Evolutionary conservation across 2,113 vertebrate species (phyloP), one percentile per base, ranked within the genome.

Genomic region (Panurus biarmicus): DNA sequence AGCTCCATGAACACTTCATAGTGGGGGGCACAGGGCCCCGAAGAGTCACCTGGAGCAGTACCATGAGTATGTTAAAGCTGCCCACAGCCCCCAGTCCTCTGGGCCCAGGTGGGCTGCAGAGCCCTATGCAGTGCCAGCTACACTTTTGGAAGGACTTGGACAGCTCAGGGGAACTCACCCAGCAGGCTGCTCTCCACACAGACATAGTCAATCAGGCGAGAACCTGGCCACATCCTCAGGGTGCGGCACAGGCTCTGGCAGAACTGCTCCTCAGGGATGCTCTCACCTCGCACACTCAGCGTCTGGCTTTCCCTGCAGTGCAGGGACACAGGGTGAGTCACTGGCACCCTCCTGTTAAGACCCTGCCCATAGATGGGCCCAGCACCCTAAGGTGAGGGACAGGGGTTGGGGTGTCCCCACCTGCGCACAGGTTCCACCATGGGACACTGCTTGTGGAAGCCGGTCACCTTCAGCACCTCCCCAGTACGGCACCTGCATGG

Each of bases 1-100:
- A 99, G 97, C 94, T 99, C 98, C 65, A 99, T 21, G 23, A 99
- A 99, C 75, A 99, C 98, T 92, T 99, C 98, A 19, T 99, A 99
- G 95, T 99, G 99, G 23, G 98, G 99, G 38, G 99, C 99, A 0
- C 98, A 98, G 53, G 97, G 97, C 7, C 98, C 98, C 0, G 96
- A 98, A 6, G 96, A 96, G 74, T 98, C 97, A 18, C 98, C 99
- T 99, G 93, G 6, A 61, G 77, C 26, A 31, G 76, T 8, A 67
- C 9, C 50, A 2, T 0, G 3, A 53, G 64, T 4, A 4, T 2
- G 2, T 51, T 5, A 94, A 26, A 77, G 54, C 56, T 1, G 0
- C 67, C 89, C 1, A 0, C 36, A 50, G 75, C n/a, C 50, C 38
- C 12, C 62, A 33, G 45, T 26, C 23, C 40, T 16, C 28, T 26